These are phyloP conservation scores for Neoniphon sammara DNA, from an alignment of 2,797 vertebrate genomes.

Conservation along the genomic window DNA sequence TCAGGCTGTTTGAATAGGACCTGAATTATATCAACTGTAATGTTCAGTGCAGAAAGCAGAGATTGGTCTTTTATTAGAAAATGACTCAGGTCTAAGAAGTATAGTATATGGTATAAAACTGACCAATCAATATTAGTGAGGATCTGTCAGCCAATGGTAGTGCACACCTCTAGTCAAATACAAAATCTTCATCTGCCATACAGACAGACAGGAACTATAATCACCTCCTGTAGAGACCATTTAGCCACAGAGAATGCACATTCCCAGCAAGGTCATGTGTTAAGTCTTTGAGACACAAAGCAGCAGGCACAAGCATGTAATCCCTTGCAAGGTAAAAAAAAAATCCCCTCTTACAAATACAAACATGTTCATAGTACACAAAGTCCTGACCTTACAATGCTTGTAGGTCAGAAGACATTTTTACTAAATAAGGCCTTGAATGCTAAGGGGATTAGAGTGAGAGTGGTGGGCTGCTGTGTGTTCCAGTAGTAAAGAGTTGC, in stretches of 20 bases:
- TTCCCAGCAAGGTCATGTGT: not conserved
- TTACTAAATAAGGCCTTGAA: slow-evolving; percentile 71
- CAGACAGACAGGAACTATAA: not conserved
- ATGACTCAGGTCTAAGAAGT: not conserved
- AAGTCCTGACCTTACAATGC: slow-evolving; percentile 40
- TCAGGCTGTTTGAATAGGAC: slow-evolving; percentile 10
- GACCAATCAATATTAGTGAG: no score
- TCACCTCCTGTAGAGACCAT: not conserved
- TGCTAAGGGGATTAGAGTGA: slow-evolving; percentile 69
- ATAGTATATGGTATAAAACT: no score
- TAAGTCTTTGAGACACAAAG: slow-evolving; percentile 27
- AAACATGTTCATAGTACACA: slow-evolving; percentile 58
- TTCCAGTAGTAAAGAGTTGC: slow-evolving; percentile 38
- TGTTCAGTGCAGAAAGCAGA: not conserved
- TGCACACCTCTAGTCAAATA: not conserved
- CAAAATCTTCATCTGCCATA: slow-evolving; percentile 7
- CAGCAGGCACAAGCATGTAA: slow-evolving; percentile 40
- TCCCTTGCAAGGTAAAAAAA: slow-evolving; percentile 48
- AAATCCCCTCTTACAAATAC: slow-evolving; percentile 59
- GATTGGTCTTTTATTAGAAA: not conserved
- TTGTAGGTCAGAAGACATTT: slow-evolving; percentile 74
- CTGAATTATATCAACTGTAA: not conserved
- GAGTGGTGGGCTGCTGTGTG: slow-evolving; percentile 40
- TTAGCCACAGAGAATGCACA: not conserved
- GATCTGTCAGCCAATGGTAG: no score